These are phyloP conservation scores for Autographa pulchrina DNA, from an alignment of 2,888 invertebrate genomes.

Conservation along the genomic window DNA sequence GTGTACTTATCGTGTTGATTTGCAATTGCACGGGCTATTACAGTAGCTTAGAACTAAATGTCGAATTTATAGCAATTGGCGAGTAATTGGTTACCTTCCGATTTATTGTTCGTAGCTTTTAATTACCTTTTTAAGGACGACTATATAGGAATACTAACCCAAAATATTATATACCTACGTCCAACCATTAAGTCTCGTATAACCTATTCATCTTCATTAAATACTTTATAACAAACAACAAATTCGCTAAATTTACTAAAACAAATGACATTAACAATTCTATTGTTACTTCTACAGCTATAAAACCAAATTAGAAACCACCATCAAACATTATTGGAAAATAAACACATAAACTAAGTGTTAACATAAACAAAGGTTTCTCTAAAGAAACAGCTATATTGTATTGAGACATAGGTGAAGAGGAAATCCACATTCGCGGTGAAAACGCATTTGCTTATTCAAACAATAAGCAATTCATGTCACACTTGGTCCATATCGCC, in stretches of 20 bases:
- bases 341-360: slow-evolving; percentile 15
- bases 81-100: not conserved
- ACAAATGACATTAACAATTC: not conserved
- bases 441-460: slow-evolving; percentile 49
- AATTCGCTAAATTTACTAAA: not conserved
- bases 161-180: too few relatives aligned
- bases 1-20: not conserved
- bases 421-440: slow-evolving; percentile 39
- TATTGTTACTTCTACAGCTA: not conserved
- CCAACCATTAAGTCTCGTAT: too few relatives aligned
- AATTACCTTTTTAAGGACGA: too few relatives aligned
- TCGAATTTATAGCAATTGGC: not conserved
- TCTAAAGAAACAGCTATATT: slow-evolving; percentile 31
- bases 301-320: not conserved
- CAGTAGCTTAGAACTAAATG: not conserved
- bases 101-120: too few relatives aligned
- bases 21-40: not conserved
- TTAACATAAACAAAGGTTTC: slow-evolving; percentile 35
- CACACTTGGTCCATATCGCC: not conserved
- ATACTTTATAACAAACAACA: too few relatives aligned
- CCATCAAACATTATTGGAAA: not conserved
- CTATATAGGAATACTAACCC: too few relatives aligned
- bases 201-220: not conserved
- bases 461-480: slow-evolving; percentile 58
- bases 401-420: slow-evolving; percentile 34